phyloP scores from a whole-genome alignment of 2,888 invertebrate species.

The Auanema freiburgensis region DNA sequence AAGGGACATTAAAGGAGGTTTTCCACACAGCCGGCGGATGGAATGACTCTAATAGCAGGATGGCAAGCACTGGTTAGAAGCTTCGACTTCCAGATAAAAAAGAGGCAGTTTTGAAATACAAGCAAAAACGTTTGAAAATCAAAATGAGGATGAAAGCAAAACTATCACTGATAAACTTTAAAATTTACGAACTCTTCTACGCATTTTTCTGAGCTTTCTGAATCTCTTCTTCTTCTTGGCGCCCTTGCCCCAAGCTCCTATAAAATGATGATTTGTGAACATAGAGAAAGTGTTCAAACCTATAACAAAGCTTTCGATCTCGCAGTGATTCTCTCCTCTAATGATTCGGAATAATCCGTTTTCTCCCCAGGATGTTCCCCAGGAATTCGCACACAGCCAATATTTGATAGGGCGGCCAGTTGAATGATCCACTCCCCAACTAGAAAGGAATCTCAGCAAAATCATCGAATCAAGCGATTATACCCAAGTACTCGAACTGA shows the following conservation, averaged over 20 bases:
- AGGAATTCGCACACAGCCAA: slow-evolving; percentile 90
- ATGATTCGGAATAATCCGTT: slow-evolving; percentile 84
- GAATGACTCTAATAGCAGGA: no score
- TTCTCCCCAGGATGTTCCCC: slow-evolving; percentile 91
- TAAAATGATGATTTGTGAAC: no score
- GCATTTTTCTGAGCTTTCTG: slow-evolving; percentile 54
- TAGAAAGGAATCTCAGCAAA: no score
- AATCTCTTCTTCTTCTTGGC: slow-evolving; percentile 51
- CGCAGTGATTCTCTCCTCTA: slow-evolving; percentile 82
- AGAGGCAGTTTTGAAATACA: background rate
- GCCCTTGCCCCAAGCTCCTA: slow-evolving; percentile 58
- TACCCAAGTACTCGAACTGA: slow-evolving; percentile 85
- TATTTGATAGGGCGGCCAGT: slow-evolving; percentile 74
- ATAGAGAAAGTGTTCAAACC: no score
- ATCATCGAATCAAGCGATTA: background rate
- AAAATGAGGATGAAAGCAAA: background rate
- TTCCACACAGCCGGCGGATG: no score
- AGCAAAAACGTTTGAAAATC: background rate
- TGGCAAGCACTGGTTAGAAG: no score
- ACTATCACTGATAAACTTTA: background rate
- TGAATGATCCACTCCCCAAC: slow-evolving; percentile 79
- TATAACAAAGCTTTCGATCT: slow-evolving; percentile 85
- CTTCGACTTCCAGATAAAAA: background rate
- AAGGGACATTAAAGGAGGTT: no score
- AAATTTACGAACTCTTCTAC: slow-evolving; percentile 38